Evolutionary conservation across 2,797 vertebrate genomes (phyloP).

Genomic region (Poecilia picta): DNA sequence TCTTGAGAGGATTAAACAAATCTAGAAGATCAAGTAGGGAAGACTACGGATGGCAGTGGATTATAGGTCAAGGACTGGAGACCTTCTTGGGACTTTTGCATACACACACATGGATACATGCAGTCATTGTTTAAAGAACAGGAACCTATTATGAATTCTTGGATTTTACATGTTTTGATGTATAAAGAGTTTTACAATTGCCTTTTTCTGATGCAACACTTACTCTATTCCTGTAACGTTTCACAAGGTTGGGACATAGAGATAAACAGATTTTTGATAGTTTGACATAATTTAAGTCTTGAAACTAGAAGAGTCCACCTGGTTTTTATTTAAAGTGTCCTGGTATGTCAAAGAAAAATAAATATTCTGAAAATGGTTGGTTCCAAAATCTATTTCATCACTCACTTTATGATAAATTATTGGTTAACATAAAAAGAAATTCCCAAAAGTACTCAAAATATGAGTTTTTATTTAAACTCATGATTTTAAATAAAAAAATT

Average conservation of each 20-base stretch:
- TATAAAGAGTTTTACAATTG: neutral
- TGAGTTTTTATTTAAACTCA: too few species aligned
- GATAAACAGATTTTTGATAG: neutral
- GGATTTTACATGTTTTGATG: neutral
- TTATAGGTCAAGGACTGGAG: conserved; percentile 64
- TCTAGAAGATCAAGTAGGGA: conserved; percentile 60
- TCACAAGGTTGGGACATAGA: neutral
- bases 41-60: conserved; percentile 63
- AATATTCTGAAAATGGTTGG: neutral
- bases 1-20: conserved; percentile 64
- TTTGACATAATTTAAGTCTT: neutral
- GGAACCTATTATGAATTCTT: neutral
- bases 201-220: neutral
- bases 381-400: neutral
- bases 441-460: neutral
- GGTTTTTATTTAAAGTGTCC: neutral
- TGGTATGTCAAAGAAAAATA: neutral
- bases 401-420: neutral
- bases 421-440: neutral
- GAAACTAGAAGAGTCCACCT: neutral
- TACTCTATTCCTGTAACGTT: neutral
- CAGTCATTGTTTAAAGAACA: neutral
- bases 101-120: conserved; percentile 2
- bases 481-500: too few species aligned
- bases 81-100: conserved; percentile 45